phyloP scores from a whole-genome alignment of 2,113 vertebrate genomes.

The Odocoileus virginianus region DNA sequence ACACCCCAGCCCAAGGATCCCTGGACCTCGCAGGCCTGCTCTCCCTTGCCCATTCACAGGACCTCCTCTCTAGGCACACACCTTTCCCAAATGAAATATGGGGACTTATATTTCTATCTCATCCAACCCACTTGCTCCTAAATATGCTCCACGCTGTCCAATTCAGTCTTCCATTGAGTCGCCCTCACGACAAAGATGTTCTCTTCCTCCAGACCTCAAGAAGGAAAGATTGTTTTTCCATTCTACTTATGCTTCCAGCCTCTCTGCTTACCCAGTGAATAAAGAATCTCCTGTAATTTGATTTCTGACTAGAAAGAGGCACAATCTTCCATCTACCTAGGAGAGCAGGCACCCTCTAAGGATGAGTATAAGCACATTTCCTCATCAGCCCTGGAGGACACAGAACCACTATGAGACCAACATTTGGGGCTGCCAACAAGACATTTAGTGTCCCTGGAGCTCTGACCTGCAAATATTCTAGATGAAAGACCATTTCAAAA shows the following conservation, averaged over 20 bases:
- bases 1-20: not conserved
- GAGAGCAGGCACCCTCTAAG: not conserved
- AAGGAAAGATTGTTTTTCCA: slow-evolving; percentile 12
- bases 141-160: not conserved
- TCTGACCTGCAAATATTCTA: slow-evolving; percentile 29
- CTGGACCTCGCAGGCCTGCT: not conserved
- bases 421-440: slow-evolving; percentile 32
- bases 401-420: not conserved
- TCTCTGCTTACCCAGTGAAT: not conserved
- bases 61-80: not conserved
- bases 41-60: not conserved
- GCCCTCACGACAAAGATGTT: not conserved
- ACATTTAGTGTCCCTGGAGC: not conserved
- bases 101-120: not conserved
- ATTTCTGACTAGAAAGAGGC: not conserved
- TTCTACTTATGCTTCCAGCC: not conserved
- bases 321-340: not conserved
- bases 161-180: not conserved
- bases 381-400: not conserved
- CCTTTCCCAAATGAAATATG: not conserved
- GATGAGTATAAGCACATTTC: not conserved
- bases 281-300: not conserved
- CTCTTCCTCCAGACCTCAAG: not conserved
- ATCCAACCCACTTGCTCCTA: not conserved
- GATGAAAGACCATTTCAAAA: slow-evolving; percentile 38